Conservation (phyloP, 1,140 invertebrate genomes). For the Drosophila eugracilis region DNA sequence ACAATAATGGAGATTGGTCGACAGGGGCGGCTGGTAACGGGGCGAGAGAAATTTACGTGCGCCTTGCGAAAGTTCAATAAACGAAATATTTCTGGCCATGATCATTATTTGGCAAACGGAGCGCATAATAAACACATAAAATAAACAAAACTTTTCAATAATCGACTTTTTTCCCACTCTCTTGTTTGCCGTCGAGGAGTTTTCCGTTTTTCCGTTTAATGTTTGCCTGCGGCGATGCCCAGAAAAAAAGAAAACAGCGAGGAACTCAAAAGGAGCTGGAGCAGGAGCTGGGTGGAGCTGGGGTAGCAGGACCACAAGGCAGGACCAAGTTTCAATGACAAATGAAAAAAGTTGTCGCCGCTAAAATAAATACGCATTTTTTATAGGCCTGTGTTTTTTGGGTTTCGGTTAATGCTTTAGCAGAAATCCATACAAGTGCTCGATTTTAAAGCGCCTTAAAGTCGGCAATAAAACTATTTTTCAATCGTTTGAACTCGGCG, state of each 20-base stretch:
- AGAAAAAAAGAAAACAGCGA: too few relatives aligned
- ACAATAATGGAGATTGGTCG: slow-evolving; percentile 68
- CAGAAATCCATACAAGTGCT: slow-evolving; percentile 17
- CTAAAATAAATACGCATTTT: slow-evolving; percentile 77
- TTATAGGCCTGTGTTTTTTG: slow-evolving; percentile 58
- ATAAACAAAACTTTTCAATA: slow-evolving; percentile 84
- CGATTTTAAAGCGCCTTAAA: slow-evolving; percentile 54
- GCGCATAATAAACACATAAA: slow-evolving; percentile 84
- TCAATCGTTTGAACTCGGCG: slow-evolving; percentile 39
- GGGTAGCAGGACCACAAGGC: slow-evolving; percentile 23
- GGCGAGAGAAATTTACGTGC: slow-evolving; percentile 75
- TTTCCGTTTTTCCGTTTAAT: slow-evolving; percentile 72
- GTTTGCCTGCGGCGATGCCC: slow-evolving; percentile 68
- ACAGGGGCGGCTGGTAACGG: slow-evolving; percentile 8
- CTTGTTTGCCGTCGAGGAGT: slow-evolving; percentile 38
- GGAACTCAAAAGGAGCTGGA: neutral
- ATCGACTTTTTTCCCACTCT: slow-evolving; percentile 70
- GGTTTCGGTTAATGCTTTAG: slow-evolving; percentile 30
- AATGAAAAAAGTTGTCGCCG: slow-evolving; percentile 77
- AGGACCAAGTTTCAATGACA: slow-evolving; percentile 82
- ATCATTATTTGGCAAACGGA: slow-evolving; percentile 83
- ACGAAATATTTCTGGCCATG: slow-evolving; percentile 84
- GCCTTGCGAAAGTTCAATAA: slow-evolving; percentile 80
- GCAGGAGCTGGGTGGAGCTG: slow-evolving; percentile 8
- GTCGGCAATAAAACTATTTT: slow-evolving; percentile 61